Base-by-base conservation (phyloP, 2,113 vertebrate species). In the Sylvietta virens region DNA sequence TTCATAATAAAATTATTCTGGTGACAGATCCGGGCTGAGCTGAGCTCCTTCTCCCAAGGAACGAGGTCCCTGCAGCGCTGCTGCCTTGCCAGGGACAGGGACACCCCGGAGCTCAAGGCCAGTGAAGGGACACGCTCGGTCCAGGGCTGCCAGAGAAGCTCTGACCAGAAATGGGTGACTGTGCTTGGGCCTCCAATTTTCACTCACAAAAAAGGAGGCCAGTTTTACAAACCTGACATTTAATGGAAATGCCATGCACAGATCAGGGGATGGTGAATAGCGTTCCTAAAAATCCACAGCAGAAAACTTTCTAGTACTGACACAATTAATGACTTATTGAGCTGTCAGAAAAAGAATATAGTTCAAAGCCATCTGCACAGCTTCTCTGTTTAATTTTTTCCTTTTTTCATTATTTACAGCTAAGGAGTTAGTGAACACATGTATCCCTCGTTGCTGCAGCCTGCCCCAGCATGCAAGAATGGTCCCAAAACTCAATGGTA, bases 31-130 rank as follows among this genome's bases (percentile, higher is more conserved):
- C 4, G 30, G 37, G 56, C 70, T 48, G 23, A 15, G 56, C 65
- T 42, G 45, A 70, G 40, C 74, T 44, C 10, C 39, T 42, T 9
- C 61, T 37, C 12, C 44, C 37, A 12, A 18, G 50, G 12, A 15
- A 31, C 0, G 0, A 22, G 6, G 3, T 47, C n/a, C 31, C 3
- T 3, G 11, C 40, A 24, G 79, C 0, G 10, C 42, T 22, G 2
- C 73, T 22, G 64, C 74, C 56, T n/a, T 0, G 0, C 27, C 4
- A 3, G 35, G 4, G 58, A 51, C 24, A 14, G 28, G 20, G 9
- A 7, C 74, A 31, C 22, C 15, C 12, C 54, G 14, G 71, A 33
- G 33, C 51, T 23, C 0, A 1, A 3, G 48, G 53, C 26, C 67
- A 16, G 16, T 0, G 13, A 4, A 21, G 40, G 65, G 64, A 33